phyloP scores from a whole-genome alignment of 2,888 invertebrate genomes.

The Caenorhabditis sinica region DNA sequence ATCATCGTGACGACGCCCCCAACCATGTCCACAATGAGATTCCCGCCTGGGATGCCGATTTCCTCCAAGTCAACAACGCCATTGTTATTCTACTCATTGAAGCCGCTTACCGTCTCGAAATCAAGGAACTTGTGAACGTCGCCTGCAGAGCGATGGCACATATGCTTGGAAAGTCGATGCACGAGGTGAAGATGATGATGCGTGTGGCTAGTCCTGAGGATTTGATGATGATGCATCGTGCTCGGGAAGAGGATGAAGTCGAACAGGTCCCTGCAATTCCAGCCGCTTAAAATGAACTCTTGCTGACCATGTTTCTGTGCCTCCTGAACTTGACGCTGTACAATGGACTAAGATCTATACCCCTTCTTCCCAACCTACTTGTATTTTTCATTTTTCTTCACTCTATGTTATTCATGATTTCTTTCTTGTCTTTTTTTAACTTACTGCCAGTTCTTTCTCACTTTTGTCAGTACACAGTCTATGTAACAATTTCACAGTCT shows the following conservation, averaged over 20 bases:
- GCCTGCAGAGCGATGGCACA: slow-evolving; percentile 35
- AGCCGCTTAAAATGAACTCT: not conserved
- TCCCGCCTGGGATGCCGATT: slow-evolving; percentile 19
- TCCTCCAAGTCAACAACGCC: slow-evolving; percentile 4
- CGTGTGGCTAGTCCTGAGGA: slow-evolving; percentile 16
- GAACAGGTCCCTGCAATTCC: not conserved
- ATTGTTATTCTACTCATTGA: slow-evolving; percentile 19
- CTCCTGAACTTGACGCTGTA: slow-evolving; percentile 32
- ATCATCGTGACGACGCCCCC: slow-evolving; percentile 22
- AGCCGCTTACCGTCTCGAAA: slow-evolving; percentile 30
- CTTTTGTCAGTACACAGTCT: not conserved
- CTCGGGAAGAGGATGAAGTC: not conserved
- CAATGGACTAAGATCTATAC: not conserved
- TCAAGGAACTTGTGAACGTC: slow-evolving; percentile 11
- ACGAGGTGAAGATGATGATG: slow-evolving; percentile 9
- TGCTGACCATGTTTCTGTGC: slow-evolving; percentile 40
- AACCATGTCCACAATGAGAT: not conserved
- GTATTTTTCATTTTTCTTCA: not conserved
- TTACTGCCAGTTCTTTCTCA: slow-evolving; percentile 1
- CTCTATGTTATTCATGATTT: not conserved
- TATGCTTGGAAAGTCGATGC: slow-evolving; percentile 11
- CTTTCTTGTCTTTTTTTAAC: not conserved
- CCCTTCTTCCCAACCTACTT: not conserved
- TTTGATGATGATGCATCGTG: not conserved
- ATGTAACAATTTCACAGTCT: not conserved